Base-by-base conservation (phyloP, 2,888 invertebrate genomes). In the Ceraclea dissimilis region DNA sequence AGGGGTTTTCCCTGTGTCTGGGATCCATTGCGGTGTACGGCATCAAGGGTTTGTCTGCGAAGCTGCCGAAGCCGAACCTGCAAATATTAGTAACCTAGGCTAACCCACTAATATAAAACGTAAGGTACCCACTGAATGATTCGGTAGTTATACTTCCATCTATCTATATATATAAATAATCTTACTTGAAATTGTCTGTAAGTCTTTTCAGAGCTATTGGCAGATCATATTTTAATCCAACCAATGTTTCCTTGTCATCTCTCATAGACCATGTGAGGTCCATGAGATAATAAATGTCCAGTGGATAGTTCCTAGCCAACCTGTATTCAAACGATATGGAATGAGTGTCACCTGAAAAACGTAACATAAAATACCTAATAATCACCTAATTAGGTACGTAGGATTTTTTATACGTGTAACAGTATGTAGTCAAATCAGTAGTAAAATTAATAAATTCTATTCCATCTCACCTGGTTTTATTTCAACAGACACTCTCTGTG, bases 241-340 rank as follows among this genome's bases (percentile, higher is more conserved):
- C 85, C 52, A 94, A 71, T 2, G 90, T 90, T 59, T 85, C 80
- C 67, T 91, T 87, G 70, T 93, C 92, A 63, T 90, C 88, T 66
- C 81, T 80, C 95, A 94, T 94, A 1, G 93, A 90, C 76, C 86
- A 85, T 1, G 93, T 93, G 56, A 93, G 76, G 69, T 94, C 94
- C 89, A 94, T 93, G 63, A 95, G 75, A 66, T 90, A 92, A 71
- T 94, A 95, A 44, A 94, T 75, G 69, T 94, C 94, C 44, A 95
- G 78, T 6, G 87, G 87, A 67, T 93, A 92, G 69, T 95, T 90
- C 69, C 84, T 83, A 10, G 92, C 90, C 51, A 90, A 85, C 52
- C 86, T 78, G 66, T 85, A 89, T n/a, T 78, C 72, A 62, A 89
- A 78, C 61, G 79, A 74, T 46, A 88, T 70, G 62, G 76, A 80